Conservation (phyloP, 2,888 invertebrate species). For the Athalia rosae region DNA sequence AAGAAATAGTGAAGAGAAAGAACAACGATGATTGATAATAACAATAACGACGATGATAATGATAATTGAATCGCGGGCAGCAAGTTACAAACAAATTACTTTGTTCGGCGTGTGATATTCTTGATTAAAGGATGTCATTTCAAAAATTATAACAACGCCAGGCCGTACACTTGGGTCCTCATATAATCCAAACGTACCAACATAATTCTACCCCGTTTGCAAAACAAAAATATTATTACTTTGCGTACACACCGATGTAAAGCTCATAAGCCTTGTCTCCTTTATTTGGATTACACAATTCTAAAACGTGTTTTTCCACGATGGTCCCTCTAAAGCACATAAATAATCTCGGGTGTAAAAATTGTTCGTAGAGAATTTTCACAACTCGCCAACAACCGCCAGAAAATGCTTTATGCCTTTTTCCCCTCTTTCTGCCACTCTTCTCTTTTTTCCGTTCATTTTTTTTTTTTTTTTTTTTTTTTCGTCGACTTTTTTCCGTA, state of each 20-base stretch:
- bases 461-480: background rate
- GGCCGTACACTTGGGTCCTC: background rate
- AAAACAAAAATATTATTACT: slow-evolving; percentile 33
- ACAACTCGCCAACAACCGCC: slow-evolving; percentile 38
- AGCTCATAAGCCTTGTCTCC: slow-evolving; percentile 42
- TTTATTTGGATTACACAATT: slow-evolving; percentile 42
- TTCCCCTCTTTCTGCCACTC: background rate
- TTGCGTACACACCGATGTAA: slow-evolving; percentile 15
- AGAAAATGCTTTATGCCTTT: slow-evolving; percentile 37
- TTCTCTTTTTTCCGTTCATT: no score
- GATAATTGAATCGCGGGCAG: no score
- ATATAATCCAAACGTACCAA: slow-evolving; percentile 17
- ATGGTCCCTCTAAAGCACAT: slow-evolving; percentile 38
- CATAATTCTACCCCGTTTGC: slow-evolving; percentile 21
- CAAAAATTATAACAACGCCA: slow-evolving; percentile 2
- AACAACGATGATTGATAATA: no score
- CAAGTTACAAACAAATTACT: background rate
- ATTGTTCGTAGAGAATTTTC: slow-evolving; percentile 38
- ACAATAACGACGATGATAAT: no score
- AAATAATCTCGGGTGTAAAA: slow-evolving; percentile 34
- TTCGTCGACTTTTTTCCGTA: slow-evolving; percentile 38
- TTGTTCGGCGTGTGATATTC: background rate
- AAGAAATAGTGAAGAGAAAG: no score
- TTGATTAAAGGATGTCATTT: background rate
- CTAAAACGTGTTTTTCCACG: slow-evolving; percentile 39